Evolutionary conservation across 2,797 vertebrate genomes (phyloP).

Genomic region (Coreius guichenoti): DNA sequence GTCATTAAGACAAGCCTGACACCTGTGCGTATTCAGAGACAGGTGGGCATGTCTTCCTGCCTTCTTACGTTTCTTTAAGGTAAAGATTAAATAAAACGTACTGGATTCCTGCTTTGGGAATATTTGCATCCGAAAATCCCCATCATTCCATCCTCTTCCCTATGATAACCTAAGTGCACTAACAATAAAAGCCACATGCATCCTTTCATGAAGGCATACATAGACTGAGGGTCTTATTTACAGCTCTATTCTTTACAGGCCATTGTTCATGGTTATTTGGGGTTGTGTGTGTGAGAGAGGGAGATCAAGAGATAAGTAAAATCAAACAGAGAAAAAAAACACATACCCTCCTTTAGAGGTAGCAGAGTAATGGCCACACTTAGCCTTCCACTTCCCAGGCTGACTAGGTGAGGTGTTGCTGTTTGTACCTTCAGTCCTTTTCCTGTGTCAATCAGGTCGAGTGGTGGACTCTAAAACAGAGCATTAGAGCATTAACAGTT

Average conservation of each 20-base stretch:
- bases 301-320: background rate
- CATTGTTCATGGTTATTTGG: slow-evolving; percentile 25
- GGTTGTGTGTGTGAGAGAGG: slow-evolving; percentile 23
- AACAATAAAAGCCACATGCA: slow-evolving; percentile 52
- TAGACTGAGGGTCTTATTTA: slow-evolving; percentile 10
- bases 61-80: slow-evolving; percentile 12
- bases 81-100: slow-evolving; percentile 8
- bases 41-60: slow-evolving; percentile 3
- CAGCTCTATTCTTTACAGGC: slow-evolving; percentile 18
- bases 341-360: slow-evolving; percentile 82
- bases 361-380: slow-evolving; percentile 83
- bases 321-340: background rate
- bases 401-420: slow-evolving; percentile 80
- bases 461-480: slow-evolving; percentile 70
- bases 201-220: slow-evolving; percentile 49
- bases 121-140: slow-evolving; percentile 29
- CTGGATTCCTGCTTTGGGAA: slow-evolving; percentile 14
- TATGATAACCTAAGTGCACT: slow-evolving; percentile 40
- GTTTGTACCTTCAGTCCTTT: slow-evolving; percentile 83
- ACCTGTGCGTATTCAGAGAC: slow-evolving; percentile 36
- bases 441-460: slow-evolving; percentile 82
- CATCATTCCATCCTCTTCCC: slow-evolving; percentile 15
- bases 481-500: slow-evolving; percentile 3
- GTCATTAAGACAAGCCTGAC: background rate
- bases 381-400: slow-evolving; percentile 82